phyloP scores from a whole-genome alignment of 2,113 vertebrate genomes.

The Caloenas nicobarica region DNA sequence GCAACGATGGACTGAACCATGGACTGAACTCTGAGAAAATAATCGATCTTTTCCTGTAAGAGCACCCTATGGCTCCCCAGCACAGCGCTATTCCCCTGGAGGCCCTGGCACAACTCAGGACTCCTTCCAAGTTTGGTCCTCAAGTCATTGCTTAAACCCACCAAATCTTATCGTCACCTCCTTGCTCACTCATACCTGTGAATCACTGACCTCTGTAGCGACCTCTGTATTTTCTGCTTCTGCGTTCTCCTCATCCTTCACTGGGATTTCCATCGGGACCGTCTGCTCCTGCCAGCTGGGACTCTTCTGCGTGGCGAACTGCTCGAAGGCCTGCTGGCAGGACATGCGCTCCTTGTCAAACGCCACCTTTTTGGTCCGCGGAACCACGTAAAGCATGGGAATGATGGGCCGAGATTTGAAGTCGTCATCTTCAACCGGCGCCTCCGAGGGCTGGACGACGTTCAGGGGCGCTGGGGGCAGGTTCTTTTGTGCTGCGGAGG shows the following conservation, averaged over 20 bases:
- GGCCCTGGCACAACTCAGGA: neutral
- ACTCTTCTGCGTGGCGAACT: conserved; percentile 72
- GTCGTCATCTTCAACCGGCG: conserved; percentile 34
- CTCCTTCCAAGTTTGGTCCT: neutral
- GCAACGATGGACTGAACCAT: neutral
- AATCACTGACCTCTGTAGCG: neutral
- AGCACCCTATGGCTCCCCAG: neutral
- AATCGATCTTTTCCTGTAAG: neutral
- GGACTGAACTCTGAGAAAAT: neutral
- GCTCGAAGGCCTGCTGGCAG: conserved; percentile 84
- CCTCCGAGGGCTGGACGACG: conserved; percentile 39
- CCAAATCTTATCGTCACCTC: neutral
- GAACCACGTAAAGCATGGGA: conserved; percentile 80
- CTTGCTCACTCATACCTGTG: neutral
- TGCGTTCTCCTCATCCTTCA: conserved; percentile 40
- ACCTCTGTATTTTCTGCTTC: conserved; percentile 10
- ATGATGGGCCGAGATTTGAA: conserved; percentile 73
- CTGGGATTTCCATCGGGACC: neutral
- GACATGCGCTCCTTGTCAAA: conserved; percentile 72
- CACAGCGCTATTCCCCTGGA: neutral
- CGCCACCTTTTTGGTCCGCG: conserved; percentile 55
- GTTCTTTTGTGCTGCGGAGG: neutral
- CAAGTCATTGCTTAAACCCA: neutral
- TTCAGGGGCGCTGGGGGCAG: conserved; percentile 35
- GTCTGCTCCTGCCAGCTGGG: conserved; percentile 18